Percentiles rank a stretch among this genome's conserved stretches.
Evolutionary conservation across 2,113 vertebrate species (phyloP).

Genomic region (Beaufortia kweichowensis): DNA sequence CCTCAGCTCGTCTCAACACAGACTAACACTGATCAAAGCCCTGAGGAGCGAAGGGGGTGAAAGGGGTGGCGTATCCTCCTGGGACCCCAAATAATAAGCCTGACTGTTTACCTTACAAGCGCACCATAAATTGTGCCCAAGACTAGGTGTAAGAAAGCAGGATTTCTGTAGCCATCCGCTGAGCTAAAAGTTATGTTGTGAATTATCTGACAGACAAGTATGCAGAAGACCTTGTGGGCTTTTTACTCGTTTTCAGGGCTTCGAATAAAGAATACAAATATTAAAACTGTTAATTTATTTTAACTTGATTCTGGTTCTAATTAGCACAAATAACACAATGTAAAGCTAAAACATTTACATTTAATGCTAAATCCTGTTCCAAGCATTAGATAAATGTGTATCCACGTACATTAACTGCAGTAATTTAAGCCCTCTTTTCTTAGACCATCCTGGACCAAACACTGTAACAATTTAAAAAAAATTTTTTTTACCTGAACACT

Average conservation of each 20-base stretch:
- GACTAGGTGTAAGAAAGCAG: slow-evolving; percentile 19
- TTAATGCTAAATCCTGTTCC: not conserved
- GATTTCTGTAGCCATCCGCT: slow-evolving; percentile 31
- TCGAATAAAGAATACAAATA: slow-evolving; percentile 12
- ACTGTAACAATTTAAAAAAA: slow-evolving; percentile 19
- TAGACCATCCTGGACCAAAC: not conserved
- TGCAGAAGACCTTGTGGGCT: not conserved
- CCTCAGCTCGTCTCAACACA: slow-evolving; percentile 33
- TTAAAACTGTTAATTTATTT: not conserved
- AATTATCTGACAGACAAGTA: slow-evolving; percentile 31
- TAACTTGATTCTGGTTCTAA: not conserved
- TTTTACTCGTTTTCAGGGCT: not conserved
- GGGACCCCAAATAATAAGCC: slow-evolving; percentile 55
- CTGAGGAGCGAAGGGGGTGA: slow-evolving; percentile 16
- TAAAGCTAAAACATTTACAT: not conserved
- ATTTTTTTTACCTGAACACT: not conserved
- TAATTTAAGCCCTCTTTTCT: not conserved
- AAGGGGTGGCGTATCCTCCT: slow-evolving; percentile 30
- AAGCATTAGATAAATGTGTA: no score
- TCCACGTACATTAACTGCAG: not conserved
- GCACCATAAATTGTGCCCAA: slow-evolving; percentile 40
- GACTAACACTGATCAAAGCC: slow-evolving; percentile 53
- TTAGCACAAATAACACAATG: not conserved
- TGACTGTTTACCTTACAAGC: slow-evolving; percentile 53
- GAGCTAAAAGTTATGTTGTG: slow-evolving; percentile 20